Base-by-base conservation (phyloP, 1,140 invertebrate genomes). In the Cepaea nemoralis region DNA sequence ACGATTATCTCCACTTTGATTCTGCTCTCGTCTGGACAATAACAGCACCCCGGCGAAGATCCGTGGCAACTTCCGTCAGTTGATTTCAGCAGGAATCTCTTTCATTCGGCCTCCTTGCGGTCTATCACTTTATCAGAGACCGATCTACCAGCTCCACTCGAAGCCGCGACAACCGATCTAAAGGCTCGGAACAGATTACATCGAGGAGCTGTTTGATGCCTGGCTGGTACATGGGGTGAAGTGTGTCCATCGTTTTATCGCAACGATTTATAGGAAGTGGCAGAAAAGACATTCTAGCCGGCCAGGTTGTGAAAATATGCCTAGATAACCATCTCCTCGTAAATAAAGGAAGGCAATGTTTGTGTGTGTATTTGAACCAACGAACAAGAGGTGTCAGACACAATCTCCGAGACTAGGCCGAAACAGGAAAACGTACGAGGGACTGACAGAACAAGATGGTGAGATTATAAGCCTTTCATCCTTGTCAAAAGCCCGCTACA, bases 171-270 rank as follows among this genome's bases (percentile, higher is more conserved):
- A 63, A 10, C 27, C 6, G 59, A 63, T 63, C 59, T 63, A 63
- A 63, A 55, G 59, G 5, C 59, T 0, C 59, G 59, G 59, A 63
- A 63, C 59, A 63, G 59, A 63, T 63, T 63, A 63, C 59, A 63
- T 63, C 59, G 27, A 5, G 59, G 59, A 63, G 27, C 59, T 63
- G 8, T 63, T 63, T 63, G 59, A 63, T 63, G 59, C 59, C 59
- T 63, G n/a, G 2, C n/a, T 63, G 50, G 50, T 55, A 55, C 50
- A 55, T 22, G n/a, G 3, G 16, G 19, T 55, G 59, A 63, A 63
- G 59, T 63, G 59, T 63, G 59, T 63, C 59, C 59, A 31, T n/a
- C 50, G 5, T 55, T 55, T 24, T 55, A 55, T 55, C 22, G 50
- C 59, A 1, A 8, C 59, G 27, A 27, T 63, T 63, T 63, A 63